phyloP scores from a whole-genome alignment of 35 echinoderm and acorn worm species.

The Heliocidaris erythrogramma region DNA sequence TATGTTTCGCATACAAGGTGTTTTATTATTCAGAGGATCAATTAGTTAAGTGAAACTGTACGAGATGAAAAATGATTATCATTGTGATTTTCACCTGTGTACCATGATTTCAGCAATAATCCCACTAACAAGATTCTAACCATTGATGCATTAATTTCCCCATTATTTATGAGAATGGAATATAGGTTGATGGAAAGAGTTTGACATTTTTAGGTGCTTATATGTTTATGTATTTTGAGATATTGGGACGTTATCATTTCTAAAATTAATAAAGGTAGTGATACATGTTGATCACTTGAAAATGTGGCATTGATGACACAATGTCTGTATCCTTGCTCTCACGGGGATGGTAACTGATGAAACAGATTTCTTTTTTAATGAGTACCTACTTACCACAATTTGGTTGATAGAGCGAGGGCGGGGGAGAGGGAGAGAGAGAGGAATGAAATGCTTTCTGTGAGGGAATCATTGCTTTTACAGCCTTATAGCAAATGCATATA shows the following conservation, averaged over 20 bases:
- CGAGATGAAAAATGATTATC: not conserved
- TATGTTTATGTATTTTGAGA: not conserved
- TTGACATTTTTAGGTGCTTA: not conserved
- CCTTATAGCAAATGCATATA: too few relatives aligned
- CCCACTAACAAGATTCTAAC: not conserved
- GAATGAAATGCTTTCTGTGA: too few relatives aligned
- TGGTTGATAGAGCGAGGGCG: too few relatives aligned
- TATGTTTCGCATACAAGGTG: not conserved
- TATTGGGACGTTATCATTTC: not conserved
- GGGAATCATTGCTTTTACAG: too few relatives aligned
- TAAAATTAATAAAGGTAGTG: not conserved
- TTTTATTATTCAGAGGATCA: not conserved
- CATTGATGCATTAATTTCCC: not conserved
- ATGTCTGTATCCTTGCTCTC: not conserved
- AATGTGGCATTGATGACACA: not conserved
- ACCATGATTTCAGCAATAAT: not conserved
- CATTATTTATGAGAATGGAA: not conserved
- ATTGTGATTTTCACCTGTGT: not conserved
- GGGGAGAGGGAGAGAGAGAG: too few relatives aligned
- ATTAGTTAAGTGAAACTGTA: slow-evolving; percentile 11
- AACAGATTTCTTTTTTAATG: too few relatives aligned
- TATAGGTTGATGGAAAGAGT: not conserved
- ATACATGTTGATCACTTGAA: not conserved
- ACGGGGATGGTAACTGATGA: too few relatives aligned
- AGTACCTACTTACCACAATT: too few relatives aligned